A percentile compares a stretch with the other conserved stretches of the same genome.
phyloP scores from a whole-genome alignment of 1,140 invertebrate genomes.

The Drosophila nannoptera region DNA sequence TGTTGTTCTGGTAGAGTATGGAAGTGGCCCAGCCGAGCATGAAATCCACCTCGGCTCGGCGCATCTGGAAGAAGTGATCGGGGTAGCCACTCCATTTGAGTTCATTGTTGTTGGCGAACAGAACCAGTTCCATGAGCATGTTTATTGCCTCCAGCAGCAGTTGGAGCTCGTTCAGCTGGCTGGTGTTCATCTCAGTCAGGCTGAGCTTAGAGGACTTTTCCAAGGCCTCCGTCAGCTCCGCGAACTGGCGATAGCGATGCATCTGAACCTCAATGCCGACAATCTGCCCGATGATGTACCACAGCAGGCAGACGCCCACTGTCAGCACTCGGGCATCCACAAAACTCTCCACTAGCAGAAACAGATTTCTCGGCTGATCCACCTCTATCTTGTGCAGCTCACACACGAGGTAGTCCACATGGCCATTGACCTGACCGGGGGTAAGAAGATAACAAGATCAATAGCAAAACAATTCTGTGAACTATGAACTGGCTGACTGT shows the following conservation, averaged over 20 bases:
- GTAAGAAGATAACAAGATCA: too few species aligned
- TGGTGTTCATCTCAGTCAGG: not conserved
- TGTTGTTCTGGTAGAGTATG: not conserved
- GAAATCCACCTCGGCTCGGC: not conserved
- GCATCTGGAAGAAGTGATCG: conserved; percentile 12
- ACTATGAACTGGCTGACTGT: too few species aligned
- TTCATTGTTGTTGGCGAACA: not conserved
- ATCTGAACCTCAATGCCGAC: conserved; percentile 7
- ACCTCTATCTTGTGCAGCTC: not conserved
- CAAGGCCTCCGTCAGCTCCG: conserved; percentile 2
- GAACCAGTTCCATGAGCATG: not conserved
- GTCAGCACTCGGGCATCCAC: not conserved
- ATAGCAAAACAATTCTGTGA: too few species aligned
- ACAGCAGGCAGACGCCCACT: conserved; percentile 24
- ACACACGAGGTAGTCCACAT: conserved; percentile 16
- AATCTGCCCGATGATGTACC: conserved; percentile 7
- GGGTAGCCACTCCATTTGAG: conserved; percentile 21
- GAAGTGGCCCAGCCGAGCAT: not conserved
- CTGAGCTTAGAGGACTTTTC: not conserved
- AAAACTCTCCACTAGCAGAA: not conserved
- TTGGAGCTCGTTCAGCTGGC: not conserved
- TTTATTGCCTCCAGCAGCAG: conserved; percentile 4
- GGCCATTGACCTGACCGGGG: conserved; percentile 9
- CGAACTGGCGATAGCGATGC: conserved; percentile 25
- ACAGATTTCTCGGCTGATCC: too few species aligned